These are phyloP conservation scores for Channa striata DNA, from an alignment of 2,797 vertebrate species.

Conservation along the genomic window DNA sequence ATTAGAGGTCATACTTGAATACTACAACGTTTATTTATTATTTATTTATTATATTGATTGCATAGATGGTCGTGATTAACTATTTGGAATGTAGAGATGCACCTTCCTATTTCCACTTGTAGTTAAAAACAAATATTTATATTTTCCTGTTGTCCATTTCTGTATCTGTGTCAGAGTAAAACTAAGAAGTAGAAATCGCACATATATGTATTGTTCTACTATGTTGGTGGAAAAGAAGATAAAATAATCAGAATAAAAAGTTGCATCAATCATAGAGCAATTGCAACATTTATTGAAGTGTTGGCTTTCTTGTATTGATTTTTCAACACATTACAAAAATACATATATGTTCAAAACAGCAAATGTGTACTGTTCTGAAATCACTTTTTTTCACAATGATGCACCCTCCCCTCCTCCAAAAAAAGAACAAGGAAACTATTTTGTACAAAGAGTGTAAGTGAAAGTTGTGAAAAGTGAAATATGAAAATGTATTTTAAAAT, in stretches of 20 bases:
- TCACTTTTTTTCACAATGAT: constrained; percentile 83
- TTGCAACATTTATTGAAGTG: constrained; percentile 86
- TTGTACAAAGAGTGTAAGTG: constrained; percentile 83
- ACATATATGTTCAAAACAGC: constrained; percentile 86
- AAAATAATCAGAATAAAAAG: constrained; percentile 61
- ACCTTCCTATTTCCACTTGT: neutral
- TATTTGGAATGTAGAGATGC: neutral
- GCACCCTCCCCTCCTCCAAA: constrained; percentile 55
- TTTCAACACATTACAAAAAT: constrained; percentile 88
- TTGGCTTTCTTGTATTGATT: constrained; percentile 87
- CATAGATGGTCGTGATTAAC: neutral
- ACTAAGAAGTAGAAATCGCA: too few species aligned
- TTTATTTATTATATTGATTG: neutral
- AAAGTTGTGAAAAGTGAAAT: constrained; percentile 80
- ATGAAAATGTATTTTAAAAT: constrained; percentile 77
- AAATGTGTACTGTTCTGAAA: constrained; percentile 82
- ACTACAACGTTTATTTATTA: neutral
- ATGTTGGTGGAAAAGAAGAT: neutral
- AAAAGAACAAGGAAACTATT: constrained; percentile 75
- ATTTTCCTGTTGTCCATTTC: too few species aligned
- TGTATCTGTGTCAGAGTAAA: too few species aligned
- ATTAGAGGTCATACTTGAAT: constrained; percentile 10
- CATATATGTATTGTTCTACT: too few species aligned
- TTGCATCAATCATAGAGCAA: constrained; percentile 80
- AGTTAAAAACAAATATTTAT: neutral